phyloP scores from a whole-genome alignment of 1,140 invertebrate genomes.

The Neodiprion virginianus region DNA sequence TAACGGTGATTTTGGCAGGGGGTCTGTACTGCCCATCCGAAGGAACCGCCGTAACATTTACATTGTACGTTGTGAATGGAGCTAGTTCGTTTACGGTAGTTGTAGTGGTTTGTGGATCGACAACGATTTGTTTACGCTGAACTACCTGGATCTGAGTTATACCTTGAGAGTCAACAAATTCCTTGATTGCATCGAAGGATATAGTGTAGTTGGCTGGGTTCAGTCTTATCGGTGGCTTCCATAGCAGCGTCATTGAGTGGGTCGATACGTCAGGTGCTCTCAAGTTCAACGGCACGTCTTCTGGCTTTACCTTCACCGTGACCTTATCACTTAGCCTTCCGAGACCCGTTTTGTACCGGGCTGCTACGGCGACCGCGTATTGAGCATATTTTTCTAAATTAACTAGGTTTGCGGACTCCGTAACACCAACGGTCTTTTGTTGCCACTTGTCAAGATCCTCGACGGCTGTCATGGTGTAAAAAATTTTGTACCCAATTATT shows the following conservation, averaged over 20 bases:
- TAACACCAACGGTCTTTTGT: conserved; percentile 82
- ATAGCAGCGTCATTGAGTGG: conserved; percentile 89
- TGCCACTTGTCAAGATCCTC: conserved; percentile 93
- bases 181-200: conserved; percentile 91
- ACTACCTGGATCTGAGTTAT: conserved; percentile 88
- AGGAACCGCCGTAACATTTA: conserved; percentile 91
- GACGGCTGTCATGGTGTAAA: conserved; percentile 91
- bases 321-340: conserved; percentile 79
- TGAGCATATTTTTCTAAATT: conserved; percentile 90
- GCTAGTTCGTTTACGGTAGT: conserved; percentile 87
- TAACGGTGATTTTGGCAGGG: conserved; percentile 92
- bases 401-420: conserved; percentile 88
- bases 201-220: conserved; percentile 92
- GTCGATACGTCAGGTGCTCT: conserved; percentile 87
- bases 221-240: conserved; percentile 90
- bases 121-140: conserved; percentile 73
- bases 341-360: conserved; percentile 75
- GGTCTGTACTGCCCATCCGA: conserved; percentile 84
- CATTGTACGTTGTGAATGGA: conserved; percentile 93
- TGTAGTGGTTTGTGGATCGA: conserved; percentile 73
- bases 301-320: conserved; percentile 87
- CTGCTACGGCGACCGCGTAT: conserved; percentile 92
- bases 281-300: conserved; percentile 88
- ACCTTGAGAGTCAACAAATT: conserved; percentile 93
- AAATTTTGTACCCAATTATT: conserved; percentile 90